These are phyloP conservation scores for Prorops nasuta DNA, from an alignment of 1,140 invertebrate species.

Conservation along the genomic window DNA sequence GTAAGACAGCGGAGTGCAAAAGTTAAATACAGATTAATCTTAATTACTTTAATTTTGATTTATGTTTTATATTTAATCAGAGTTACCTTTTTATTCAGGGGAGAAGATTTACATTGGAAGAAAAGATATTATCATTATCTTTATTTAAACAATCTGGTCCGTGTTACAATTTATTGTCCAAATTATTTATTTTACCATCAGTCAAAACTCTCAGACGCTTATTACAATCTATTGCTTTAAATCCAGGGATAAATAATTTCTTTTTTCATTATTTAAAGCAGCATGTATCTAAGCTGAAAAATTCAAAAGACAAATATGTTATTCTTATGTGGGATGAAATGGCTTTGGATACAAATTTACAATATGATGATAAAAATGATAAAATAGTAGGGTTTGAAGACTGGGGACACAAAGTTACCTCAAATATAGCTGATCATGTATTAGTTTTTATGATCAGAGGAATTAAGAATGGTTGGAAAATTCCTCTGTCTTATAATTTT, in stretches of 20 bases:
- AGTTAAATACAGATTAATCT: too few species aligned
- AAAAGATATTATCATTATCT: too few species aligned
- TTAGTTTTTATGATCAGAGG: constrained; percentile 14
- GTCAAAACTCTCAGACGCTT: not conserved
- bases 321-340: constrained; percentile 30
- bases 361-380: constrained; percentile 22
- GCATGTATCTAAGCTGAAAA: not conserved
- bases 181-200: constrained; percentile 11
- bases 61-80: too few species aligned
- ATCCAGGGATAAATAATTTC: constrained; percentile 9
- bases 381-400: constrained; percentile 28
- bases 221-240: too few species aligned
- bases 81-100: too few species aligned
- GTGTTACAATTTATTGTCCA: constrained; percentile 5
- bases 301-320: constrained; percentile 19
- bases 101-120: constrained; percentile 9
- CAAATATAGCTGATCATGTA: constrained; percentile 7
- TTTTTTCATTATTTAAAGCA: constrained; percentile 12
- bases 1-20: too few species aligned
- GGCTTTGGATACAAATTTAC: constrained; percentile 22
- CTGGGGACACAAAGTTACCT: constrained; percentile 14
- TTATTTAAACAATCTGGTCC: too few species aligned
- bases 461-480: too few species aligned
- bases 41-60: too few species aligned
- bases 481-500: too few species aligned